These are phyloP conservation scores for Chelon labrosus DNA, from an alignment of 2,797 vertebrate genomes.

Conservation along the genomic window DNA sequence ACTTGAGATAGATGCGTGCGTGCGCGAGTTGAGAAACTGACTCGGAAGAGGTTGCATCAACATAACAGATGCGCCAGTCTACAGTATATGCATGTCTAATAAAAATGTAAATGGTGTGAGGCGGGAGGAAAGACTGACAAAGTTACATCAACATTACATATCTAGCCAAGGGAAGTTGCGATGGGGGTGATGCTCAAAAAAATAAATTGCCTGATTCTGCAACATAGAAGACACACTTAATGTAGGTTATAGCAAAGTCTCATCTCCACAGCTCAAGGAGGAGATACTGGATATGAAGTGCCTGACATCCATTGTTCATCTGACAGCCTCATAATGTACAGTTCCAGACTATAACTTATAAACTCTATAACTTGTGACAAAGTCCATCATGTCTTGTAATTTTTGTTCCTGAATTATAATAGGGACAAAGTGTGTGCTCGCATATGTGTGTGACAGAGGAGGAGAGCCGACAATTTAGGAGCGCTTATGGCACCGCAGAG, in stretches of 20 bases:
- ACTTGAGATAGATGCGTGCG: constrained; percentile 2
- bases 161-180: constrained; percentile 5
- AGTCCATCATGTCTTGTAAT: constrained; percentile 18
- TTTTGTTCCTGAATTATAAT: constrained; percentile 15
- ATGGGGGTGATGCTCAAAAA: not conserved
- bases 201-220: constrained; percentile 1
- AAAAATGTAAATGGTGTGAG: constrained; percentile 36
- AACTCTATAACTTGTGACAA: constrained; percentile 12
- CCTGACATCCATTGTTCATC: constrained; percentile 43
- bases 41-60: constrained; percentile 17
- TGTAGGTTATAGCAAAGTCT: not conserved
- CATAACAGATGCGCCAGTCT: constrained; percentile 6
- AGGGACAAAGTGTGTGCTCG: not conserved
- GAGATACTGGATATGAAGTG: constrained; percentile 21
- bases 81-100: constrained; percentile 19
- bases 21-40: not conserved
- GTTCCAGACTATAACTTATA: constrained; percentile 14
- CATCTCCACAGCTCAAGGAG: constrained; percentile 23
- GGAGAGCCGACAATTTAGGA: constrained; percentile 35
- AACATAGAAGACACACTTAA: not conserved
- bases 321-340: constrained; percentile 41
- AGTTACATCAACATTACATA: constrained; percentile 14
- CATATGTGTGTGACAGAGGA: constrained; percentile 7
- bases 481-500: constrained; percentile 20
- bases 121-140: constrained; percentile 25